Evolutionary conservation across 2,797 vertebrate genomes (phyloP), one percentile per base, ranked within the genome.

Genomic region (Poeciliopsis infans): DNA sequence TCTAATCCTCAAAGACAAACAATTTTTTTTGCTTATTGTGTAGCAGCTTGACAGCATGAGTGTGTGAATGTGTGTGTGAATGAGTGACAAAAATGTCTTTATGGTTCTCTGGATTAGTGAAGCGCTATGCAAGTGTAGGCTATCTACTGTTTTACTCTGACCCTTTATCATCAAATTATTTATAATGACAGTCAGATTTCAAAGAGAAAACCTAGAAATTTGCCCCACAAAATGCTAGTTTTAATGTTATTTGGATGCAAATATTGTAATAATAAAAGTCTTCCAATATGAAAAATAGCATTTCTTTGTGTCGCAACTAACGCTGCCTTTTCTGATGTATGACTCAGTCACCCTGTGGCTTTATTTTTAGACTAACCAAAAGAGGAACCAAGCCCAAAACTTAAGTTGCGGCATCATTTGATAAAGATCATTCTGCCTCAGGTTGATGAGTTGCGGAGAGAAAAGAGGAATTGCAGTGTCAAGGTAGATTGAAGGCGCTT

Each of bases 391-490:
- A 84, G 51, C 84, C 78, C 81, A 76, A 70, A 87, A 89, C 85
- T 86, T 83, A 80, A 91, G 88, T 90, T 87, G 74, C 75, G 87
- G 89, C 91, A 92, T 91, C 91, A 91, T 93, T 93, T 93, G 91
- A 94, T 92, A 92, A 93, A 92, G 91, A 93, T 93, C 92, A 69
- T 86, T 82, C 82, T 66, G 83, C 87, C 87, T 88, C 75, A 55
- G 78, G 88, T 92, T 94, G 93, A 93, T 92, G 91, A 92, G 90
- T 91, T 88, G 89, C 86, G 59, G 87, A 89, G 89, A 91, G 90
- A 91, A 88, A 70, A 91, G 88, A 92, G 87, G 85, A 89, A 93
- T 90, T 90, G 90, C 84, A 47, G 86, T 88, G 90, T 83, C 88
- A 81, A 87, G 84, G 90, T 85, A 91, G 90, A 93, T 87, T 85